These are phyloP conservation scores for Aspidiotus destructor DNA, from an alignment of 2,888 invertebrate genomes.

Conservation along the genomic window DNA sequence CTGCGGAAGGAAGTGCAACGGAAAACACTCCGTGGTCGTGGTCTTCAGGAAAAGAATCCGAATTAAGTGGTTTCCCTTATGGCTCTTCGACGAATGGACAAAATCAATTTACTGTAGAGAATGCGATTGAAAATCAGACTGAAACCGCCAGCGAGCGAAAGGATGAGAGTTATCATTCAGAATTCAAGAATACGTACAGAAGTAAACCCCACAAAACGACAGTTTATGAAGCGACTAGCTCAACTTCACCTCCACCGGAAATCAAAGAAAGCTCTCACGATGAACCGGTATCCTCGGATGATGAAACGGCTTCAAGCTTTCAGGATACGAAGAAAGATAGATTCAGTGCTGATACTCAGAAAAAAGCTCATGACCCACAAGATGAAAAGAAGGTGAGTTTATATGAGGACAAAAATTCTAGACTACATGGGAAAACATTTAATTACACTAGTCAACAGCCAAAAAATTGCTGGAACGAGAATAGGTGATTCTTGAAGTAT, in stretches of 20 bases:
- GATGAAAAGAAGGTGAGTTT: constrained; percentile 36
- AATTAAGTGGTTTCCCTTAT: background rate
- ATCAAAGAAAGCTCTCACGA: constrained; percentile 32
- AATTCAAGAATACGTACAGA: background rate
- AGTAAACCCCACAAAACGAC: background rate
- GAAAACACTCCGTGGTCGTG: constrained; percentile 7
- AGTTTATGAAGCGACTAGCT: constrained; percentile 6
- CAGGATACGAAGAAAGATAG: constrained; percentile 21
- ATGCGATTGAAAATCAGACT: constrained; percentile 2
- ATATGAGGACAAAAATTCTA: too few relatives aligned
- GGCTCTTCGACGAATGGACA: background rate
- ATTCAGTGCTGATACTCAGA: constrained; percentile 35
- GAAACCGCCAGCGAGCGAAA: background rate
- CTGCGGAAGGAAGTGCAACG: constrained; percentile 9
- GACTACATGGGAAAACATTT: too few relatives aligned
- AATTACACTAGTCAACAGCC: too few relatives aligned
- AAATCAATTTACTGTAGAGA: constrained; percentile 11
- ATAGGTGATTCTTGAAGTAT: too few relatives aligned
- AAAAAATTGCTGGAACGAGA: too few relatives aligned
- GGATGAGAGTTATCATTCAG: background rate
- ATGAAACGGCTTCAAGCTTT: background rate
- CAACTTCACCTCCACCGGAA: constrained; percentile 33
- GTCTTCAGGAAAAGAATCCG: background rate
- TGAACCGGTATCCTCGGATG: constrained; percentile 23
- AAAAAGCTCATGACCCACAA: constrained; percentile 37